Percentiles rank a stretch among this genome's conserved stretches.
Evolutionary conservation across 2,888 invertebrate species (phyloP).

Genomic region (Tinea semifulvella): DNA sequence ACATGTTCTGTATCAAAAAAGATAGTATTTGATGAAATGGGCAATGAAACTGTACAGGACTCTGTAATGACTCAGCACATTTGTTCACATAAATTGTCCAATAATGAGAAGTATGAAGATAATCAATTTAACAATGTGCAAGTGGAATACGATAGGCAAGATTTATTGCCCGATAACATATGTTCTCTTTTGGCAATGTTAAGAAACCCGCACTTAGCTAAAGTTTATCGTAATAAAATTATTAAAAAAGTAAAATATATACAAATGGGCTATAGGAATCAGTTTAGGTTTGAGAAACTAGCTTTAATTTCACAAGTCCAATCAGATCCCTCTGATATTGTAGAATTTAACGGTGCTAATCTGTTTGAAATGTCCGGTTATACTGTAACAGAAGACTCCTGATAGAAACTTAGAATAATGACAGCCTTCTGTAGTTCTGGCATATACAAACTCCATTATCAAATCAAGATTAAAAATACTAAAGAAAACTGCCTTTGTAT

Average conservation of each 20-base stretch:
- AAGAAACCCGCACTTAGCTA: conserved; percentile 29
- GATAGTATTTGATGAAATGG: conserved; percentile 50
- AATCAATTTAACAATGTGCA: conserved; percentile 24
- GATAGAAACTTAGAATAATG: no score
- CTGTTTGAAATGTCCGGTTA: conserved; percentile 41
- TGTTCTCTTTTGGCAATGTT: conserved; percentile 31
- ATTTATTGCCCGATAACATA: conserved; percentile 35
- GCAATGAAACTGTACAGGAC: conserved; percentile 30
- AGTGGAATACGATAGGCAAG: conserved; percentile 32
- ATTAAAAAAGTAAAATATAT: conserved; percentile 36
- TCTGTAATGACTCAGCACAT: conserved; percentile 30
- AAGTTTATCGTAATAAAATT: conserved; percentile 32
- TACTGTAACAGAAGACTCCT: conserved; percentile 17
- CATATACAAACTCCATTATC: no score
- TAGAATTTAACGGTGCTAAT: conserved; percentile 48
- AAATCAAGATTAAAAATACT: no score
- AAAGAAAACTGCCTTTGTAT: no score
- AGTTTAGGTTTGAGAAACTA: conserved; percentile 37
- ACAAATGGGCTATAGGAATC: conserved; percentile 32
- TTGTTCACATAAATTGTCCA: conserved; percentile 32
- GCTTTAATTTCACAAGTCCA: conserved; percentile 38
- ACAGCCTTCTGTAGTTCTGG: no score
- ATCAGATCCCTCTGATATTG: conserved; percentile 34
- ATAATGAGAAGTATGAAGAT: conserved; percentile 12
- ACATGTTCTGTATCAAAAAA: conserved; percentile 38